Evolutionary conservation across 2,113 vertebrate genomes (phyloP).

Genomic region (Thymallus thymallus): DNA sequence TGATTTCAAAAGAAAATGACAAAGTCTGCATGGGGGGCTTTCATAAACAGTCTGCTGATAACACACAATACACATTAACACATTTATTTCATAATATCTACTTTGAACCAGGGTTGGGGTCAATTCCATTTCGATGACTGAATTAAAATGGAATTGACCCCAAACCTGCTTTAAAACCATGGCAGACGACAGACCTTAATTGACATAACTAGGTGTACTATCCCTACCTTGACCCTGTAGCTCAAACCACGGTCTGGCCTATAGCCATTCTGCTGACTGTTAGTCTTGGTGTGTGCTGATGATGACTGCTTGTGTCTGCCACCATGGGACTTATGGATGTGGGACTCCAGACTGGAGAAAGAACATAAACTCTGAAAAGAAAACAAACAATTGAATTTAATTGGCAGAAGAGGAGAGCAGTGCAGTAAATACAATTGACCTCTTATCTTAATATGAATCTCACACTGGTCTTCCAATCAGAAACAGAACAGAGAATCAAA

Average conservation of each 20-base stretch:
- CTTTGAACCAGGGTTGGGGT: no score
- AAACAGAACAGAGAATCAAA: no score
- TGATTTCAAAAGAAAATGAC: no score
- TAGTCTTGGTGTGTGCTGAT: constrained; percentile 22
- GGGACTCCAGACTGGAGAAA: constrained; percentile 52
- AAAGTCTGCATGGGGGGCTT: no score
- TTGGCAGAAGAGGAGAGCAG: not conserved
- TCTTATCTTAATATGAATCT: no score
- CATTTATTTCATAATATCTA: no score
- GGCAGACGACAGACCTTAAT: not conserved
- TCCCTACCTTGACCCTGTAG: constrained; percentile 59
- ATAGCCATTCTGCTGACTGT: not conserved
- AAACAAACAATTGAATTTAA: not conserved
- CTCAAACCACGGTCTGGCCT: constrained; percentile 1
- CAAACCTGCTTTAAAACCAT: no score
- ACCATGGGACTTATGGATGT: constrained; percentile 52
- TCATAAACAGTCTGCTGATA: no score
- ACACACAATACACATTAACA: not conserved
- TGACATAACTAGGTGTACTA: not conserved
- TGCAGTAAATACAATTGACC: no score
- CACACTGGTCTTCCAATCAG: no score
- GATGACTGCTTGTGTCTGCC: constrained; percentile 19
- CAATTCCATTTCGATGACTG: no score
- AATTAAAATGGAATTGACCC: no score
- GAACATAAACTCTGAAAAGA: constrained; percentile 57